Evolutionary conservation across 2,113 vertebrate genomes (phyloP).

Genomic region (Elgaria multicarinata): DNA sequence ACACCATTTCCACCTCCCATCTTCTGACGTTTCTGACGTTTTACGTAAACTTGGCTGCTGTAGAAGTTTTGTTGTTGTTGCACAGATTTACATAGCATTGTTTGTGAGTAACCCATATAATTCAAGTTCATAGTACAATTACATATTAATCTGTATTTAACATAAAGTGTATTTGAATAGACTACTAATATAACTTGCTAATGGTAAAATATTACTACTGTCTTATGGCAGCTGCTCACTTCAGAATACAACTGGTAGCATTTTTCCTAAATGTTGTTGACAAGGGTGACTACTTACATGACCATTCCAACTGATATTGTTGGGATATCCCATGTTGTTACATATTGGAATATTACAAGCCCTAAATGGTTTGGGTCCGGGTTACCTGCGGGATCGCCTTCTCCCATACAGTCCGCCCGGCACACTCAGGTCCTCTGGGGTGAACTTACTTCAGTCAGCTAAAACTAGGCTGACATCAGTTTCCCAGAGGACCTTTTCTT

Average conservation of each 20-base stretch:
- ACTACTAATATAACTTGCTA: not conserved
- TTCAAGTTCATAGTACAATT: not conserved
- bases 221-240: not conserved
- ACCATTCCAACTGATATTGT: not conserved
- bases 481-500: no score
- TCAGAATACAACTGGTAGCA: not conserved
- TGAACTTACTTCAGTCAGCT: no score
- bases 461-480: no score
- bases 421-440: no score
- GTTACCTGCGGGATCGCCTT: no score
- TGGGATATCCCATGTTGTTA: not conserved
- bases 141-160: not conserved
- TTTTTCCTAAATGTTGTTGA: not conserved
- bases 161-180: not conserved
- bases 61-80: not conserved
- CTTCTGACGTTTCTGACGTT: no score
- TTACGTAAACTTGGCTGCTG: not conserved
- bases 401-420: no score
- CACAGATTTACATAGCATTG: not conserved
- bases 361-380: no score
- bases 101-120: not conserved
- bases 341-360: not conserved
- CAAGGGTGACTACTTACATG: not conserved
- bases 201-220: not conserved
- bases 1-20: no score